phyloP scores from a whole-genome alignment of 2,113 vertebrate genomes.

The Archilochus colubris region DNA sequence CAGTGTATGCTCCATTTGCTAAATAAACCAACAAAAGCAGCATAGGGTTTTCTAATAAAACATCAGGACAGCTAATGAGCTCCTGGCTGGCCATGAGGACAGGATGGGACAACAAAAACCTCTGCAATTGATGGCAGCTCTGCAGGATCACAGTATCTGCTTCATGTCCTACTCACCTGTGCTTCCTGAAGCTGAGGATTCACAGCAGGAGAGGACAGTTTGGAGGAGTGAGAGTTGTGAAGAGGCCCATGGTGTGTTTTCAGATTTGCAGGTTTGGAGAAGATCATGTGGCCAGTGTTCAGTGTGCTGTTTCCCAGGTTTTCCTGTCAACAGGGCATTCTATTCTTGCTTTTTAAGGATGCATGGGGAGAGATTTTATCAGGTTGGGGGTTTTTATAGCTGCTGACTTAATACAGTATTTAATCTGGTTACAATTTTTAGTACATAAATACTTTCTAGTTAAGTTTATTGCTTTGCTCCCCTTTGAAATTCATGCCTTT shows the following conservation, averaged over 20 bases:
- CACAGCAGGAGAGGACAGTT: neutral
- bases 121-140: neutral
- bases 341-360: neutral
- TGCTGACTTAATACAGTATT: neutral
- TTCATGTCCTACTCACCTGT: fast-evolving
- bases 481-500: neutral
- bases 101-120: neutral
- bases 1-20: neutral
- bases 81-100: neutral
- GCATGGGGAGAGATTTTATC: neutral
- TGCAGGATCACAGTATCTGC: neutral
- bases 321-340: neutral
- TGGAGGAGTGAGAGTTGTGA: neutral
- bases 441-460: neutral
- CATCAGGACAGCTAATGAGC: neutral
- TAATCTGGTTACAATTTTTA: neutral
- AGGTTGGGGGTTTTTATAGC: neutral
- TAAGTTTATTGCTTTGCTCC: neutral
- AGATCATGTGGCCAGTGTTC: neutral
- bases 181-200: neutral
- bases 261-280: neutral
- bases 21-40: neutral
- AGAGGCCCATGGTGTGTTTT: neutral
- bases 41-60: neutral
- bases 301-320: neutral